These are phyloP conservation scores for Dipodomys merriami DNA, from an alignment of 2,113 vertebrate genomes.

Conservation along the genomic window DNA sequence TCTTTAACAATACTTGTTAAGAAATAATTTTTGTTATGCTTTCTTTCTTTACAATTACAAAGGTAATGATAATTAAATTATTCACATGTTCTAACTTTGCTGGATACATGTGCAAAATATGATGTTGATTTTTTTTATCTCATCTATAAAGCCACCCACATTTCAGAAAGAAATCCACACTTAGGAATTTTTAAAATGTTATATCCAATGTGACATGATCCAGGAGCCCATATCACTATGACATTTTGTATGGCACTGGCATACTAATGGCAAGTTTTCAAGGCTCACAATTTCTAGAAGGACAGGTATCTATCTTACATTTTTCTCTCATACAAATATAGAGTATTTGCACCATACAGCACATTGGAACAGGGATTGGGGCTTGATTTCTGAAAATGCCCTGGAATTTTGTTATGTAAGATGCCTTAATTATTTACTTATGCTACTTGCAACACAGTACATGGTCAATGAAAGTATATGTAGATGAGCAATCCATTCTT, in stretches of 20 bases:
- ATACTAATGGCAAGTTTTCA: background rate
- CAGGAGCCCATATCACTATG: background rate
- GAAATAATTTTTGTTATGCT: background rate
- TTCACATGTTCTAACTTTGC: background rate
- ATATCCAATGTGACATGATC: background rate
- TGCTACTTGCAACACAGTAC: background rate
- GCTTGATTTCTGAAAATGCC: background rate
- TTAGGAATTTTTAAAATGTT: background rate
- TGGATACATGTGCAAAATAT: background rate
- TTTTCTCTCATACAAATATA: background rate
- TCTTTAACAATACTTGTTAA: background rate
- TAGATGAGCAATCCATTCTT: background rate
- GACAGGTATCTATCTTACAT: background rate
- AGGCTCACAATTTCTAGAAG: background rate
- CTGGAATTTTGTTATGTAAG: background rate
- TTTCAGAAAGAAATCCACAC: background rate
- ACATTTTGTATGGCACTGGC: background rate
- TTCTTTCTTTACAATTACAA: constrained; percentile 45
- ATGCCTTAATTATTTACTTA: background rate
- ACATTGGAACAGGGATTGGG: background rate
- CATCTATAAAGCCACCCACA: background rate
- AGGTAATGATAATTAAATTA: background rate
- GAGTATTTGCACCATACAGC: background rate
- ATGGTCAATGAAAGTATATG: background rate
- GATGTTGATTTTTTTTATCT: background rate